A percentile compares a stretch with the other conserved stretches of the same genome.
phyloP scores from a whole-genome alignment of 2,888 invertebrate genomes.

The Pristionchus maxplancki region DNA sequence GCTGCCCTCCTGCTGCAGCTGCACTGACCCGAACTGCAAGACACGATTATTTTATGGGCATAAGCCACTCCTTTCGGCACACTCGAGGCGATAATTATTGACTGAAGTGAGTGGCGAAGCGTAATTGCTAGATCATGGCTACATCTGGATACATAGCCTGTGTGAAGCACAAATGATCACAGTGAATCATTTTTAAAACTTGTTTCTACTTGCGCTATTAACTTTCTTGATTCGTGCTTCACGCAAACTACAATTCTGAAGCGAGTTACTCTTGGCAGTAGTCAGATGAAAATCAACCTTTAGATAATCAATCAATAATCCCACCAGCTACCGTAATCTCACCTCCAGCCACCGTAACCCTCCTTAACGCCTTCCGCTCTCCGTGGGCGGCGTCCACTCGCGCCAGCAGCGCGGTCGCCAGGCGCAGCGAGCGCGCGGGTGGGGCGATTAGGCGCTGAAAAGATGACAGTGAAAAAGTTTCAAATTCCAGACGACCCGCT shows the following conservation, averaged over 20 bases:
- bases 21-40: not conserved
- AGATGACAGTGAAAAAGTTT: no score
- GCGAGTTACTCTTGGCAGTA: no score
- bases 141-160: no score
- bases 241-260: no score
- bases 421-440: not conserved
- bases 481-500: no score
- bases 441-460: not conserved
- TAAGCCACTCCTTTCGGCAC: not conserved
- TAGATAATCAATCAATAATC: not conserved
- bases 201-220: no score
- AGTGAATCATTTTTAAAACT: no score
- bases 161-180: no score
- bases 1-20: not conserved
- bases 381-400: not conserved
- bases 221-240: no score
- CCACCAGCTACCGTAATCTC: conserved; percentile 1
- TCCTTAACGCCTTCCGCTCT: conserved; percentile 19
- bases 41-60: not conserved
- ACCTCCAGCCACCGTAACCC: conserved; percentile 12
- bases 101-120: no score
- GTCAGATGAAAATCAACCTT: no score
- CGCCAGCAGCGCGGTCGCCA: not conserved
- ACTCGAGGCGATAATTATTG: not conserved
- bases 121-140: no score